Base-by-base conservation (phyloP, 2,888 invertebrate genomes). In the Tortrix viridana region DNA sequence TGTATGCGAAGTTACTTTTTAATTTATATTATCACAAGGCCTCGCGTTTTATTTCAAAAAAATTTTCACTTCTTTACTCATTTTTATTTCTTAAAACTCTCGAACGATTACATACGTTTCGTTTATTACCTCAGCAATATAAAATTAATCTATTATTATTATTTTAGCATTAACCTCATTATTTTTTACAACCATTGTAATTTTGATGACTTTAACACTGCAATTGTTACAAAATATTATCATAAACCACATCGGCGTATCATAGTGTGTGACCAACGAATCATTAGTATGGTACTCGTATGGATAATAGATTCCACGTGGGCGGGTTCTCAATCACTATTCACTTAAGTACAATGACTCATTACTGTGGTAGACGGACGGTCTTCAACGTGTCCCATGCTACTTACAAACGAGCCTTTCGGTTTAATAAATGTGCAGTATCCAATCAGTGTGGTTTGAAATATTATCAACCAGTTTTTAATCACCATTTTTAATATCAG, bases 251-350 rank as follows among this genome's bases (percentile, higher is more conserved):
- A 60, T 55, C 60, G 48, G 49, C 54, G 64, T 55, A 60, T 54
- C 49, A 43, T 55, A 54, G 60, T 63, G 47, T 59, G 59, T 58
- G 54, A 50, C 55, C 47, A 52, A 5, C 22, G 18, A 50, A 76
- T 80, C 79, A 78, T 71, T 61, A 63, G 66, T 69, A 72, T 58
- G 57, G 58, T 47, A 44, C 54, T 41, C 70, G 61, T 69, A 68
- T 71, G 55, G 62, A 74, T 79, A 79, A 82, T 80, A 78, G 75
- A 76, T 75, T 76, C 72, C 55, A 70, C 72, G 84, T 84, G 74
- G 85, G 85, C 79, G 85, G 70, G 73, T 78, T 78, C 83, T 84
- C 82, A 84, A 84, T 84, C 77, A 74, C 68, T 73, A 74, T 71
- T 84, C 77, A 74, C 68, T 73, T 73, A 70, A 68, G 70, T 72